Evolutionary conservation across 92 coral and sea anemone species (phyloP), one percentile per base, ranked within the genome.

Genomic region (Metridium senile): DNA sequence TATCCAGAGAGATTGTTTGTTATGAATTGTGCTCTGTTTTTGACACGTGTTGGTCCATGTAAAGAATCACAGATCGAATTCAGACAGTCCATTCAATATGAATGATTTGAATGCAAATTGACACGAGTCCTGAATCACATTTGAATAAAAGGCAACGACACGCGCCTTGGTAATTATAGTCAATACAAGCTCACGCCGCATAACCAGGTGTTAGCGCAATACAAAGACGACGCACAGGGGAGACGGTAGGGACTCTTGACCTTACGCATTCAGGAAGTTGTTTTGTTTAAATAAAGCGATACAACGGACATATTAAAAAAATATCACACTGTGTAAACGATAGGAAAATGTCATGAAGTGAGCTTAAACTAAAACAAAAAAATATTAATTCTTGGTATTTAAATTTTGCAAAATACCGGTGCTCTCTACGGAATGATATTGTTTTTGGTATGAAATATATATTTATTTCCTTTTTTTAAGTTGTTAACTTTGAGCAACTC

Each of bases 91-190:
- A 23, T 61, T 61, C 66, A 61, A 26, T 23, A 18, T 2, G 6
- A 27, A 52, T 71, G 47, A 85, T 85, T 85, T 85, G 72, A 66
- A 85, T 78, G 78, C 74, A 58, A 85, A 85, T 85, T 43, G 81
- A 61, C 75, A 74, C 77, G 74, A 79, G 89, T 85, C 89, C 89
- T 84, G 52, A 84, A 72, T n/a, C 66, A 67, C 71, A 78, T 71
- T 57, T 65, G 58, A 84, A 64, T 7, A 45, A 45, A 54, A 66
- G 72, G 17, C 20, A 10, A 23, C 13, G 66, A 51, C 78, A 73
- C 78, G 78, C 78, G 78, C 78, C 54, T 20, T 31, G 23, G 34
- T 52, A 57, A 73, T 73, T 22, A 53, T 29, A 21, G 53, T 73
- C 67, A 73, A 73, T 33, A 56, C 49, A 20, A 18, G 51, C 77